Base-by-base conservation (phyloP, 2,888 invertebrate species). In the Caenorhabditis imperialis region DNA sequence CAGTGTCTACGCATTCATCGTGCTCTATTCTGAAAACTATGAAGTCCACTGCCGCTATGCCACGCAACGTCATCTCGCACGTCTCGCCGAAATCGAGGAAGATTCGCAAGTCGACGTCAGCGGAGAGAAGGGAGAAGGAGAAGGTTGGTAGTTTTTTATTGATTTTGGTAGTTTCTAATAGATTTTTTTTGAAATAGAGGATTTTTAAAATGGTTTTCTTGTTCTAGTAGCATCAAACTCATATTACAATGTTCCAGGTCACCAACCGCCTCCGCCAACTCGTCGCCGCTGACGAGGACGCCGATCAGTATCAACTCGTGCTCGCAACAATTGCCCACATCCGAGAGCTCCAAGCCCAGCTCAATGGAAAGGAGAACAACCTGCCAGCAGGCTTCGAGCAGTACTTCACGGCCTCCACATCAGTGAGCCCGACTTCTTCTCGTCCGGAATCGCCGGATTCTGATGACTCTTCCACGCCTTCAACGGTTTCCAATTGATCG, bases 291-390 rank as follows among this genome's bases (percentile, higher is more conserved):
- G 58, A 61, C 22, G 78, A 79, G 23, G 76, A 76, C 35, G 48
- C 62, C 23, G 57, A 61, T 35, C 81, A 81, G 44, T 58, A 70
- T 20, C 75, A 81, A 22, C 74, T 81, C 53, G 73, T 81, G 23
- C 53, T 78, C 14, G 72, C 78, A 42, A 73, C 78, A 37, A 81
- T 81, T 51, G 65, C 70, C n/a, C 78, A 81, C 48, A 81, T 81
- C 42, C 70, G 75, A 10, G 78, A 81, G 35, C 74, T 81, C 6
- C 78, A 81, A 47, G 75, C 73, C 1, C 75, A 71, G 23, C 47
- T 75, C 4, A 58, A 63, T 16, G 70, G 75, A 18, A 73, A 72
- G 45, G 78, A 78, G 22, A 78, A 78, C 55, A 47, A 44, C 20
- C 54, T 78, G 23, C 78, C 78, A 7, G 51, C 58, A 10, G 78